Conservation (phyloP, 2,797 vertebrate species). For the Phrynocephalus vlangalii region DNA sequence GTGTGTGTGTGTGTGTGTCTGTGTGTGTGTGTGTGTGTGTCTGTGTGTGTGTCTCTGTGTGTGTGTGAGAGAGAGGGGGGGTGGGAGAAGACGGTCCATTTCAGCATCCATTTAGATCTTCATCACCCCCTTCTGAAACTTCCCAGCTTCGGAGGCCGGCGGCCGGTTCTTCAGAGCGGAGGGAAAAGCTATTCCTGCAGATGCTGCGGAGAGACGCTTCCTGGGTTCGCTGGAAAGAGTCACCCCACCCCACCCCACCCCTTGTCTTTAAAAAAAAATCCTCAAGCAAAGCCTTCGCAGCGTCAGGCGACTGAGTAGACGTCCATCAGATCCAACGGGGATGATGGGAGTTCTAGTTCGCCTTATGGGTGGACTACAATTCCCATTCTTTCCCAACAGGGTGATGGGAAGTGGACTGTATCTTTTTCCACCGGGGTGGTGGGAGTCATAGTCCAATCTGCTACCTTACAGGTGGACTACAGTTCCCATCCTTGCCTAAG, state of each 20-base stretch:
- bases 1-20: neutral
- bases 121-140: neutral
- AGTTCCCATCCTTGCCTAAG: neutral
- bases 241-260: too few species aligned
- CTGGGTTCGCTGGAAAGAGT: too few species aligned
- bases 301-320: too few species aligned
- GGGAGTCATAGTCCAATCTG: neutral
- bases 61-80: too few species aligned
- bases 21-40: neutral
- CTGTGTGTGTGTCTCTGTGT: neutral
- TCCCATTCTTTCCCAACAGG: neutral
- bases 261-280: too few species aligned
- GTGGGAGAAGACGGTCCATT: neutral
- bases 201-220: too few species aligned
- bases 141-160: neutral
- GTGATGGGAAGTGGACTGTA: neutral
- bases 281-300: too few species aligned
- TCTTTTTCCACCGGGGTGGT: neutral
- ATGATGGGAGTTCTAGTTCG: neutral
- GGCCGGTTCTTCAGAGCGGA: neutral
- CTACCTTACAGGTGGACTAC: neutral
- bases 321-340: too few species aligned
- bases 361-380: neutral
- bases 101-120: neutral
- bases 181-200: neutral